Evolutionary conservation across 1,140 invertebrate genomes (phyloP).

Genomic region (Coelopa frigida): DNA sequence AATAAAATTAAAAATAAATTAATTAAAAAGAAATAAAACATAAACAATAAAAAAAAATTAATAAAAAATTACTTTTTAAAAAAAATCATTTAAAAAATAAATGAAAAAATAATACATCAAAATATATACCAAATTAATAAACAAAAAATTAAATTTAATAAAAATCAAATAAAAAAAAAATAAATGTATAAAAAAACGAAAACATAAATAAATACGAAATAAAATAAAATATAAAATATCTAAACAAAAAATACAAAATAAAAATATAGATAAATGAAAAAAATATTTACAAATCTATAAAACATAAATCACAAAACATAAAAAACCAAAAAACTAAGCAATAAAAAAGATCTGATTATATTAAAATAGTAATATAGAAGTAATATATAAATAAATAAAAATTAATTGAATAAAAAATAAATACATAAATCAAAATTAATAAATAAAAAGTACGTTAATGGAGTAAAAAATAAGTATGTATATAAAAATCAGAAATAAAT

Average conservation of each 20-base stretch:
- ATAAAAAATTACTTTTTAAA: conserved; percentile 1
- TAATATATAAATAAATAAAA: neutral
- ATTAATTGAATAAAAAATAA: neutral
- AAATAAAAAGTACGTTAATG: no score
- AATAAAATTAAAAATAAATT: neutral
- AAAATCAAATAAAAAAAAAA: neutral
- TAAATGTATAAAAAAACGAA: neutral
- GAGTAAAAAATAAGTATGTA: no score
- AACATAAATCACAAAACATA: neutral
- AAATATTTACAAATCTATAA: neutral
- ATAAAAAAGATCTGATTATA: neutral
- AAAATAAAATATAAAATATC: neutral
- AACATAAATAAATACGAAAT: neutral
- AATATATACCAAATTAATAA: no score
- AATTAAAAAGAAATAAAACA: neutral
- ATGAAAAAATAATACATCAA: neutral
- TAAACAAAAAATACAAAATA: neutral
- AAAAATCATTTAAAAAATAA: neutral
- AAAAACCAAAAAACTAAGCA: neutral
- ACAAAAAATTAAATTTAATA: neutral
- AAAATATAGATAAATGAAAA: neutral
- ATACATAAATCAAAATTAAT: neutral
- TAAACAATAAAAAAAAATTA: neutral
- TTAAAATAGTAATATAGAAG: neutral
- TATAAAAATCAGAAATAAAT: no score